Evolutionary conservation across 2,113 vertebrate genomes (phyloP).

Genomic region (Syrmaticus mikado): DNA sequence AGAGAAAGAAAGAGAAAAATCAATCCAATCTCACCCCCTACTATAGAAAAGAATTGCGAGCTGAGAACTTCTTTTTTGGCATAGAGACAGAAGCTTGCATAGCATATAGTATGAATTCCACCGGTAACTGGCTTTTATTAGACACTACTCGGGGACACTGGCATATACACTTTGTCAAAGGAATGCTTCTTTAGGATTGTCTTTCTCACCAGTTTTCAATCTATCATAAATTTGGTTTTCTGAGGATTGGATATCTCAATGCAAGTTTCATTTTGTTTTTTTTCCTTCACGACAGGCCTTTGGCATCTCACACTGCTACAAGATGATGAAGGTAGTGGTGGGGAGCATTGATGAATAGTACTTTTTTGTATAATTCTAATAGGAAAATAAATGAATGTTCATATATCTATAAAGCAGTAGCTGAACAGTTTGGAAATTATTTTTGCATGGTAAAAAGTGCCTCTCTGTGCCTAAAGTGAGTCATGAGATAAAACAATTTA

Average conservation of each 20-base stretch:
- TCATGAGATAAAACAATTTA: neutral
- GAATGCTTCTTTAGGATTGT: neutral
- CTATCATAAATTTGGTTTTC: neutral
- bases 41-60: neutral
- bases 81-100: neutral
- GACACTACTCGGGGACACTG: neutral
- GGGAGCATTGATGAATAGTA: neutral
- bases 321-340: rapidly evolving
- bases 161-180: neutral
- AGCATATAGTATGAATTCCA: neutral
- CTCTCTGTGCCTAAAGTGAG: neutral
- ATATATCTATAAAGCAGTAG: neutral
- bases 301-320: neutral
- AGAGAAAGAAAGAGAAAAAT: neutral
- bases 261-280: neutral
- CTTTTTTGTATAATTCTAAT: neutral
- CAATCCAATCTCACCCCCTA: neutral
- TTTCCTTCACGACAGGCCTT: neutral
- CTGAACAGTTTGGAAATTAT: neutral
- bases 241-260: neutral
- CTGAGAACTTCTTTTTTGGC: neutral
- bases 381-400: neutral
- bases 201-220: neutral
- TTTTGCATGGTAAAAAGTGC: neutral
- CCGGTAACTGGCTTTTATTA: neutral